Conservation (phyloP, 2,888 invertebrate genomes). For the Caenorhabditis sinica region DNA sequence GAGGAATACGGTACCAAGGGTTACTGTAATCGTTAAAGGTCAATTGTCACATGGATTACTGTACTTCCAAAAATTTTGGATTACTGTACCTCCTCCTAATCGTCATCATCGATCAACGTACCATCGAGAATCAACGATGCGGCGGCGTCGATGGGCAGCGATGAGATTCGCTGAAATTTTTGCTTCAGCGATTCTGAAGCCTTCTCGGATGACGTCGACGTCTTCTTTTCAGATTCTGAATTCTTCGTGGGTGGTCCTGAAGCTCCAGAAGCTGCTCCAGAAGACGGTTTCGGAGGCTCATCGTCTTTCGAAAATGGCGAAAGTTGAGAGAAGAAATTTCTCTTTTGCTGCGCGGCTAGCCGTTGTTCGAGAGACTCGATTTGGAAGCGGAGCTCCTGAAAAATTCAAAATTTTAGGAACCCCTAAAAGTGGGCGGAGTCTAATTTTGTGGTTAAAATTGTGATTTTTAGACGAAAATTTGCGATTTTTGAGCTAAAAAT, state of each 20-base stretch:
- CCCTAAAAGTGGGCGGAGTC: too few species aligned
- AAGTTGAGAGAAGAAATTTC: constrained; percentile 54
- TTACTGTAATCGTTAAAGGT: not conserved
- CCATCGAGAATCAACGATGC: constrained; percentile 70
- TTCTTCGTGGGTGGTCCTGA: not conserved
- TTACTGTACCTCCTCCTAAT: not conserved
- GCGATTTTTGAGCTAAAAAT: too few species aligned
- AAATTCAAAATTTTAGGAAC: too few species aligned
- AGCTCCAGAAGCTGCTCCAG: not conserved
- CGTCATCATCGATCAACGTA: constrained; percentile 53
- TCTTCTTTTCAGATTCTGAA: too few species aligned
- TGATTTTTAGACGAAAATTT: too few species aligned
- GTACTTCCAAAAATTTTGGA: not conserved
- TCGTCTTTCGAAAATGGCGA: constrained; percentile 28
- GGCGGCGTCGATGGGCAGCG: constrained; percentile 74
- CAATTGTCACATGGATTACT: constrained; percentile 16
- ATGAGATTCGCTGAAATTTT: constrained; percentile 70
- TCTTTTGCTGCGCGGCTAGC: constrained; percentile 54
- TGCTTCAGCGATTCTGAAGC: constrained; percentile 36
- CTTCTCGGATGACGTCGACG: constrained; percentile 3
- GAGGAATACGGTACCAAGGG: not conserved
- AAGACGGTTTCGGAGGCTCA: constrained; percentile 3
- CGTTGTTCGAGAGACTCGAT: constrained; percentile 64
- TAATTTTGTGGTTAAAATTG: too few species aligned
- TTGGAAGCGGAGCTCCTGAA: constrained; percentile 53